These are phyloP conservation scores for Rhinolophus ferrumequinum DNA, from an alignment of 2,113 vertebrate species.

Conservation along the genomic window DNA sequence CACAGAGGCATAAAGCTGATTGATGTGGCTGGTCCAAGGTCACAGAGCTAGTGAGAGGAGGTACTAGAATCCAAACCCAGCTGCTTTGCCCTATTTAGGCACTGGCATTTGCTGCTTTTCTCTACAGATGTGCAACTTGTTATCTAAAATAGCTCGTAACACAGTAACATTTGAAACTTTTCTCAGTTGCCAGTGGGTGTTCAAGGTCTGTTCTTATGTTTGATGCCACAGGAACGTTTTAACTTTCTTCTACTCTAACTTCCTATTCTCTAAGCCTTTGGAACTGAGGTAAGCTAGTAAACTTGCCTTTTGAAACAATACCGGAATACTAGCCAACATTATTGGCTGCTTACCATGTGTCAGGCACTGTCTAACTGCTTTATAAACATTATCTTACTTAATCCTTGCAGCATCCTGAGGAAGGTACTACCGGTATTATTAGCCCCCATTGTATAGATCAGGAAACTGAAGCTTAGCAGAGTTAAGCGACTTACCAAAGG, in stretches of 20 bases:
- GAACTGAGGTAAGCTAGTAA: neutral
- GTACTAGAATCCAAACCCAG: neutral
- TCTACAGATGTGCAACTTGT: neutral
- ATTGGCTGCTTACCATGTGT: neutral
- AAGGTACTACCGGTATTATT: neutral
- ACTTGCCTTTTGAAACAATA: conserved; percentile 33
- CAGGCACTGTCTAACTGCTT: neutral
- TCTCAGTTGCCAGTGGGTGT: neutral
- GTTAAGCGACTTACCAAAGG: neutral
- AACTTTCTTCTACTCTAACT: neutral
- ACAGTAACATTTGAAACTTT: neutral
- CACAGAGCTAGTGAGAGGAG: neutral
- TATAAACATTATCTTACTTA: neutral
- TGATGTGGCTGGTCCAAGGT: neutral
- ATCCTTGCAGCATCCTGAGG: neutral
- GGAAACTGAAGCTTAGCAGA: neutral
- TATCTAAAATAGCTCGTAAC: neutral
- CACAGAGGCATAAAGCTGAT: neutral
- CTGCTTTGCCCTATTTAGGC: neutral
- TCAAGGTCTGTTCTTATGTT: neutral
- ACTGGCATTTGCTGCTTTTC: neutral
- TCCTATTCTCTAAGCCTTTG: neutral
- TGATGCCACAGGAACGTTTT: neutral
- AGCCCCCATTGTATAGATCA: neutral
- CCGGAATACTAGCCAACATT: neutral